Evolutionary conservation across 2,113 vertebrate genomes (phyloP).

Genomic region (Thamnaconus septentrionalis): DNA sequence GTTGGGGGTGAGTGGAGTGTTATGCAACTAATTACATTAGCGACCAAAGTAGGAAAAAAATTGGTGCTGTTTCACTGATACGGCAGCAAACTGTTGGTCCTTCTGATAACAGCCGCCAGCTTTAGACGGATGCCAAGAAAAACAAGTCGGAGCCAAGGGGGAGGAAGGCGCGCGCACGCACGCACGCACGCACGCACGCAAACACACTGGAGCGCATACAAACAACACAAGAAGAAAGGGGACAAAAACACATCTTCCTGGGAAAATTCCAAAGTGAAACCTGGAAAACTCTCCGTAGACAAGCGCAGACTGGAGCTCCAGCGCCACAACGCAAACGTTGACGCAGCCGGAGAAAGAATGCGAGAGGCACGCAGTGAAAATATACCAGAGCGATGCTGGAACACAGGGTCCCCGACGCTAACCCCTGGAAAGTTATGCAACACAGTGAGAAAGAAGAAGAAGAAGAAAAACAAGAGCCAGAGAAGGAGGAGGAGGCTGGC

Average conservation of each 20-base stretch:
- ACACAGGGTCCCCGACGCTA: neutral
- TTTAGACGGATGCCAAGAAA: constrained; percentile 53
- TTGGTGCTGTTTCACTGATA: constrained; percentile 17
- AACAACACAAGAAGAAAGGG: constrained; percentile 21
- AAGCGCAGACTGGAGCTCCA: neutral
- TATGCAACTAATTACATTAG: constrained; percentile 37
- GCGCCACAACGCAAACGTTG: constrained; percentile 10
- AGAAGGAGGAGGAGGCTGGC: constrained; percentile 2
- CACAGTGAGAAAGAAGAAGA: constrained; percentile 11
- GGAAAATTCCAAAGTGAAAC: constrained; percentile 2
- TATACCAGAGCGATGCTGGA: constrained; percentile 21
- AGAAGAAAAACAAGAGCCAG: constrained; percentile 17
- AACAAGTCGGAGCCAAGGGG: constrained; percentile 39
- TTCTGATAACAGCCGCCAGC: constrained; percentile 29
- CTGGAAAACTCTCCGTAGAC: neutral
- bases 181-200: too few species aligned
- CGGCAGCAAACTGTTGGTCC: constrained; percentile 36
- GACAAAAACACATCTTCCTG: neutral
- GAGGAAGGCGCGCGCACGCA: constrained; percentile 11
- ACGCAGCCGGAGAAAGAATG: constrained; percentile 40
- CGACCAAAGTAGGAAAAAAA: constrained; percentile 34
- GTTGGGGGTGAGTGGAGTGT: neutral
- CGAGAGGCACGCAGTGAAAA: constrained; percentile 30
- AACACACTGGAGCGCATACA: too few species aligned
- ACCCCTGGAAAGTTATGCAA: constrained; percentile 46